Percentiles rank a stretch among this genome's conserved stretches.
Evolutionary conservation across 2,113 vertebrate species (phyloP).

Genomic region (Vireo altiloquus): DNA sequence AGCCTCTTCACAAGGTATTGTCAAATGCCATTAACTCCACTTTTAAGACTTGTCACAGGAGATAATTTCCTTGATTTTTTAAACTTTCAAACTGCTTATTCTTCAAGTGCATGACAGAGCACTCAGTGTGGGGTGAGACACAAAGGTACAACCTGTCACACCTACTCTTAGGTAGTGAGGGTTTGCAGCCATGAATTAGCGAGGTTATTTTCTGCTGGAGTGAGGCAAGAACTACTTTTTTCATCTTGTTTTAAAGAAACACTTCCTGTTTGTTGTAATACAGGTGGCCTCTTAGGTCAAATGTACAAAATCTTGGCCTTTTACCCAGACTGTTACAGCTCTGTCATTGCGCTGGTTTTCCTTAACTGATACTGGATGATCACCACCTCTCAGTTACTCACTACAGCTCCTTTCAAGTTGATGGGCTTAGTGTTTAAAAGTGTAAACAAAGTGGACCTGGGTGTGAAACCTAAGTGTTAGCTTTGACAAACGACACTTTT

Average conservation of each 20-base stretch:
- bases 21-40: not conserved
- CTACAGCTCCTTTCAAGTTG: constrained; percentile 11
- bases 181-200: not conserved
- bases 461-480: constrained; percentile 51
- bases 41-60: not conserved
- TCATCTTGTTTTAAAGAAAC: constrained; percentile 27
- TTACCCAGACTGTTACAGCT: constrained; percentile 49
- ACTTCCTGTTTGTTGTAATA: constrained; percentile 33
- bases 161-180: not conserved
- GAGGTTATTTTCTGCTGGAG: not conserved
- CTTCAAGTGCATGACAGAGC: not conserved
- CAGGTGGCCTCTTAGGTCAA: constrained; percentile 29
- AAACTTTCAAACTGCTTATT: not conserved
- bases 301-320: constrained; percentile 49
- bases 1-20: not conserved
- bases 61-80: not conserved
- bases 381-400: not conserved
- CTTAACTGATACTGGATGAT: not conserved
- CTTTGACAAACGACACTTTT: constrained; percentile 32
- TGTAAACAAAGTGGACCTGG: not conserved
- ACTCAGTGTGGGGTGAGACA: not conserved
- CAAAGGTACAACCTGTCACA: not conserved
- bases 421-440: not conserved
- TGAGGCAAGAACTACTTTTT: not conserved
- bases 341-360: constrained; percentile 36